These are phyloP conservation scores for Alosa alosa DNA, from an alignment of 2,113 vertebrate species.

Conservation along the genomic window DNA sequence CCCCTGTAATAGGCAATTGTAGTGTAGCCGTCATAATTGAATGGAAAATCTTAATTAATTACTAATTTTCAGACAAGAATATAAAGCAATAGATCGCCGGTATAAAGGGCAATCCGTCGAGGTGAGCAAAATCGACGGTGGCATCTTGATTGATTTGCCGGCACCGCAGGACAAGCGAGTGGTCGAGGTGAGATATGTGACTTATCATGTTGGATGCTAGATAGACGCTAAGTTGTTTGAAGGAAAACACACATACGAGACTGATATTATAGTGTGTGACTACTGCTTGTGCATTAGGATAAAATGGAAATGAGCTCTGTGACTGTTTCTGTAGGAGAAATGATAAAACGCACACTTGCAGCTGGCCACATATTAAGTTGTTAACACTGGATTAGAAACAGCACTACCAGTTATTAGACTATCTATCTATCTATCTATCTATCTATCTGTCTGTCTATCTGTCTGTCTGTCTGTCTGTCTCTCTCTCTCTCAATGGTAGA, in stretches of 20 bases:
- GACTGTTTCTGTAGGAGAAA: neutral
- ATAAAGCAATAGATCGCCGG: constrained; percentile 35
- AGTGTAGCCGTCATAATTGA: constrained; percentile 45
- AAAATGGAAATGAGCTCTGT: neutral
- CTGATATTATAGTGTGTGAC: neutral
- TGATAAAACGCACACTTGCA: neutral
- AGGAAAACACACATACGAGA: neutral
- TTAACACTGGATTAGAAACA: neutral
- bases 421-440: constrained; percentile 55
- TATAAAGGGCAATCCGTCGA: constrained; percentile 48
- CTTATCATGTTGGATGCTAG: neutral
- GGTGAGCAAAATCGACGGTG: constrained; percentile 27
- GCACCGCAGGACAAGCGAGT: constrained; percentile 35
- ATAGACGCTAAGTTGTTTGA: neutral
- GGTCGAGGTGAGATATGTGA: neutral
- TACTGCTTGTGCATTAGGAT: neutral
- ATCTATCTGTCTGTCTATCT: constrained; percentile 56
- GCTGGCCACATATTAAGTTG: neutral
- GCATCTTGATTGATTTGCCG: constrained; percentile 43
- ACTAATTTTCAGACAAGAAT: constrained; percentile 46
- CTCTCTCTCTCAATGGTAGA: constrained; percentile 48
- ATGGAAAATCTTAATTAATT: constrained; percentile 53
- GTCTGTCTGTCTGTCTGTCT: constrained; percentile 39
- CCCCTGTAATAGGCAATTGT: constrained; percentile 36
- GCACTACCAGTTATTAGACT: constrained; percentile 55